Percentiles rank a stretch among this genome's conserved stretches.
Conservation (phyloP, 1,140 invertebrate species). For the Heliothis virescens region DNA sequence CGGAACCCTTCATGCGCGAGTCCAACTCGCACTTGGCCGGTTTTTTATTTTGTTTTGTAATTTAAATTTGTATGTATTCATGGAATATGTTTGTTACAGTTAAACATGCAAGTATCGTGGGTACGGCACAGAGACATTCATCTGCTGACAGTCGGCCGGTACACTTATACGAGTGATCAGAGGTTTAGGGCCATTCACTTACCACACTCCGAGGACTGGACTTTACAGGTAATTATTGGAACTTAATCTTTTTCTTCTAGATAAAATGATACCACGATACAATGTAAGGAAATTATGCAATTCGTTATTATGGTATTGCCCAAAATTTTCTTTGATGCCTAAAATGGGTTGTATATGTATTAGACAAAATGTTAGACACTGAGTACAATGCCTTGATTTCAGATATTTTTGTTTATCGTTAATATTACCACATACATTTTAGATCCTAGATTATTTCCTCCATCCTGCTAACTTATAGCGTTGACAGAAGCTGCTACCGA, state of each 20-base stretch:
- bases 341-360: neutral
- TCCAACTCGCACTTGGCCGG: no score
- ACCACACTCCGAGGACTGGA: conserved; percentile 95
- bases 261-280: no score
- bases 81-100: conserved; percentile 86
- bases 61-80: conserved; percentile 14
- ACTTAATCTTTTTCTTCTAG: no score
- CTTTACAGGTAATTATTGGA: conserved; percentile 87
- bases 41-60: no score
- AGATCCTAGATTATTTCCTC: no score
- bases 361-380: no score
- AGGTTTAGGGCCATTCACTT: conserved; percentile 94
- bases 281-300: neutral
- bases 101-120: conserved; percentile 95
- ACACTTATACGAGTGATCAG: conserved; percentile 97
- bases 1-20: no score
- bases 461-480: no score
- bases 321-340: neutral
- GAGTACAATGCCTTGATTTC: no score
- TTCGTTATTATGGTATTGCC: neutral
- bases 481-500: no score
- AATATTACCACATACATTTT: no score
- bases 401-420: no score
- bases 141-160: conserved; percentile 94
- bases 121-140: conserved; percentile 95